Evolutionary conservation across 2,113 vertebrate genomes (phyloP).

Genomic region (Bettongia penicillata): DNA sequence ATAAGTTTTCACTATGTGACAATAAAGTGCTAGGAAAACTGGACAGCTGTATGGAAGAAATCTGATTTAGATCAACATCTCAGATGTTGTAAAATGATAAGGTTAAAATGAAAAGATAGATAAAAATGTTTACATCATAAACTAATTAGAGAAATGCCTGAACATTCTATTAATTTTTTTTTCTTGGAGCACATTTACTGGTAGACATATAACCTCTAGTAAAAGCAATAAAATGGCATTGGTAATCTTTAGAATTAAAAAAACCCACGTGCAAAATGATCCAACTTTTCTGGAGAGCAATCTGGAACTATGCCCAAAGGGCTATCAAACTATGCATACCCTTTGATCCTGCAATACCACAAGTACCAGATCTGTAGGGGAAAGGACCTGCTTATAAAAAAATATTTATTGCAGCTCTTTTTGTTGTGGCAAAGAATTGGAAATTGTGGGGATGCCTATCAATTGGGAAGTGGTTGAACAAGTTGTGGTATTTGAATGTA

Average conservation of each 20-base stretch:
- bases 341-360: neutral
- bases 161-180: neutral
- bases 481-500: neutral
- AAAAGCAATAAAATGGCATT: neutral
- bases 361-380: neutral
- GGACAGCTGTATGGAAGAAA: neutral
- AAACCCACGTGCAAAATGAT: neutral
- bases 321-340: no score
- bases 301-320: neutral
- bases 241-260: neutral
- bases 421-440: neutral
- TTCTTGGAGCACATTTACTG: neutral
- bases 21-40: neutral
- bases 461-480: neutral
- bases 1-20: neutral
- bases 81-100: neutral
- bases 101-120: neutral
- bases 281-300: neutral
- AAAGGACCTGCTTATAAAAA: neutral
- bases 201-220: neutral
- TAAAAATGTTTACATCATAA: neutral
- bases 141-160: neutral
- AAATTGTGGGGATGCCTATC: neutral
- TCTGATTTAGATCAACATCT: neutral
- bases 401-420: neutral